Percentiles rank a stretch among this genome's conserved stretches.
phyloP scores from a whole-genome alignment of 2,888 invertebrate genomes.

The Oscheius sp. region DNA sequence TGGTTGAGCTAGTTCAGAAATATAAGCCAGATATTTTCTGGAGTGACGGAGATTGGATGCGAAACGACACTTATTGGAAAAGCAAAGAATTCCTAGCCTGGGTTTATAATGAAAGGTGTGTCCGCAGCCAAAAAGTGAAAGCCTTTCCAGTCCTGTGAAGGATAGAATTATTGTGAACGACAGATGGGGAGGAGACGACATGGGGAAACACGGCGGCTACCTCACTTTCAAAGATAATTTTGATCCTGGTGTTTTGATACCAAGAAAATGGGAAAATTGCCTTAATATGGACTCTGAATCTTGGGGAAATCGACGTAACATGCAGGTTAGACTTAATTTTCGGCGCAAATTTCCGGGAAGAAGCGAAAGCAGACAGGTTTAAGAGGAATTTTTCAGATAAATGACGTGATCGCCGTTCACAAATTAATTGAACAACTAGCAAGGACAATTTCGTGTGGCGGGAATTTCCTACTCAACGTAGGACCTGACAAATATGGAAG shows the following conservation, averaged over 20 bases:
- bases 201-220: constrained; percentile 88
- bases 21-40: constrained; percentile 81
- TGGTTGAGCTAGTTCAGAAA: constrained; percentile 70
- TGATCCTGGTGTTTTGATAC: constrained; percentile 73
- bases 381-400: constrained; percentile 33
- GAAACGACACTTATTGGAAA: constrained; percentile 79
- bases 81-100: constrained; percentile 86
- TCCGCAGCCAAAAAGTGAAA: background rate
- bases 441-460: constrained; percentile 65
- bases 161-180: constrained; percentile 90
- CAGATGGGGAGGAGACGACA: constrained; percentile 84
- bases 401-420: constrained; percentile 52
- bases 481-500: constrained; percentile 73
- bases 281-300: constrained; percentile 73
- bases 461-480: constrained; percentile 69
- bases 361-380: background rate
- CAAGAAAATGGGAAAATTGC: constrained; percentile 74
- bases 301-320: constrained; percentile 74
- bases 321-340: constrained; percentile 52
- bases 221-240: constrained; percentile 85
- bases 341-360: too few species aligned
- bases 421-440: constrained; percentile 59
- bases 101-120: constrained; percentile 86
- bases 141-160: constrained; percentile 76
- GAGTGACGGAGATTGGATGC: constrained; percentile 92